A percentile compares a stretch with the other conserved stretches of the same genome.
These are phyloP conservation scores for Physocephala rufipes DNA, from an alignment of 2,888 invertebrate genomes.

Conservation along the genomic window DNA sequence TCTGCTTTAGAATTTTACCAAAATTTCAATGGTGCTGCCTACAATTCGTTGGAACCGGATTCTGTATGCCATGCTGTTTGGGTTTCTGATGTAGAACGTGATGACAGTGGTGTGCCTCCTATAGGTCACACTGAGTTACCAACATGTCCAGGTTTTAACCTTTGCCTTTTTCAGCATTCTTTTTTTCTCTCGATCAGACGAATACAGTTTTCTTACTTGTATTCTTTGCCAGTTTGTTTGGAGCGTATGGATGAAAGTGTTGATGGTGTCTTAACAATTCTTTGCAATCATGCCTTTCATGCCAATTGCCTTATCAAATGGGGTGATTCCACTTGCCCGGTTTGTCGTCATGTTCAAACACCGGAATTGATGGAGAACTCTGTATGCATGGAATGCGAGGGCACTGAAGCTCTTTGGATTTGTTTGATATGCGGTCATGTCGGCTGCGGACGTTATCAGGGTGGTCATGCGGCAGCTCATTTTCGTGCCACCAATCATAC, in stretches of 20 bases:
- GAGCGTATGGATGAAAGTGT: conserved; percentile 99
- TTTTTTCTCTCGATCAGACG: too few relatives aligned
- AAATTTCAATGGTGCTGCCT: conserved; percentile 91
- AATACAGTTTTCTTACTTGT: neutral
- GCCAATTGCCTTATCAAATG: conserved; percentile 94
- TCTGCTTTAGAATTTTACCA: conserved; percentile 92
- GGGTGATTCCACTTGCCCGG: conserved; percentile 97
- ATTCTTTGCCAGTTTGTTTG: too few relatives aligned
- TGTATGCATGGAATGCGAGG: conserved; percentile 71
- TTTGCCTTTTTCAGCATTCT: too few relatives aligned
- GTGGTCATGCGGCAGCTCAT: conserved; percentile 95
- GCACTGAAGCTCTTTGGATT: conserved; percentile 91
- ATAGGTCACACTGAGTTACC: conserved; percentile 93
- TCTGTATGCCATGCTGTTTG: conserved; percentile 93
- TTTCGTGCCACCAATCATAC: conserved; percentile 96
- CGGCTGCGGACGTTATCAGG: conserved; percentile 92
- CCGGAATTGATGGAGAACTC: conserved; percentile 70
- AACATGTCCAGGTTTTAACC: conserved; percentile 89
- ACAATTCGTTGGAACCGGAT: conserved; percentile 92
- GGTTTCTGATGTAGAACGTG: conserved; percentile 91
- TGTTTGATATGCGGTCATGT: conserved; percentile 98
- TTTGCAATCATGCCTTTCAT: conserved; percentile 99
- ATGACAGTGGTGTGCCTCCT: conserved; percentile 77
- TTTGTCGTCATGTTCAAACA: conserved; percentile 82
- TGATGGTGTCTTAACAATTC: conserved; percentile 94